Conservation (phyloP, 2,797 vertebrate genomes). For the Phoxinus dragarum region DNA sequence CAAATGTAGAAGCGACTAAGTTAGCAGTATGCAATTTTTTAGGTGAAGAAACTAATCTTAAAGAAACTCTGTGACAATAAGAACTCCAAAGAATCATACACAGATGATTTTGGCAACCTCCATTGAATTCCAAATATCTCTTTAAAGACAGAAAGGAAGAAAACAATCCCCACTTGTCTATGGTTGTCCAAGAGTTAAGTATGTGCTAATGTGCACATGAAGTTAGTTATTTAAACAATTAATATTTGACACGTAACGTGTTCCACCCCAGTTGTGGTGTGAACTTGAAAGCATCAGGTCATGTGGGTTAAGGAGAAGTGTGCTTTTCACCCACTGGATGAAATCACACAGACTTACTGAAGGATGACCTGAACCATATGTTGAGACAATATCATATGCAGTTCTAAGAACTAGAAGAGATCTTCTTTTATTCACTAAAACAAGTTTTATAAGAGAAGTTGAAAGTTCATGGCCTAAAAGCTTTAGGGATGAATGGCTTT, state of each 20-base stretch:
- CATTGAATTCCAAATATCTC: neutral
- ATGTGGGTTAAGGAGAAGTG: neutral
- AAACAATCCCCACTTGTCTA: neutral
- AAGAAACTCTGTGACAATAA: neutral
- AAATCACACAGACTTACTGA: neutral
- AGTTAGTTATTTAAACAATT: conserved; percentile 4
- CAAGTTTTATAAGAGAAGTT: neutral
- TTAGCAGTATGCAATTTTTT: neutral
- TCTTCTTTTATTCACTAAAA: neutral
- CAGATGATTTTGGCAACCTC: neutral
- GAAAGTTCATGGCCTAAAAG: neutral
- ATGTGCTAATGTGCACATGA: neutral
- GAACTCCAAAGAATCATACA: neutral
- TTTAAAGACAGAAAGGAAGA: neutral
- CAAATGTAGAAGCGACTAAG: neutral
- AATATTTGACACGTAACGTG: neutral
- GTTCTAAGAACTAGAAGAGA: neutral
- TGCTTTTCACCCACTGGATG: neutral
- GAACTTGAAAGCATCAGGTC: neutral
- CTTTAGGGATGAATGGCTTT: conserved; percentile 2
- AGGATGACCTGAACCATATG: neutral
- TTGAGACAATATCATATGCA: neutral
- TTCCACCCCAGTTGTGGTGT: neutral
- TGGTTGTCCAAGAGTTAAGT: neutral
- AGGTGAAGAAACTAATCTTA: neutral